Percentiles rank a stretch among this genome's conserved stretches.
These are phyloP conservation scores for Hirtodrosophila cameraria DNA, from an alignment of 2,888 invertebrate genomes.

Conservation along the genomic window DNA sequence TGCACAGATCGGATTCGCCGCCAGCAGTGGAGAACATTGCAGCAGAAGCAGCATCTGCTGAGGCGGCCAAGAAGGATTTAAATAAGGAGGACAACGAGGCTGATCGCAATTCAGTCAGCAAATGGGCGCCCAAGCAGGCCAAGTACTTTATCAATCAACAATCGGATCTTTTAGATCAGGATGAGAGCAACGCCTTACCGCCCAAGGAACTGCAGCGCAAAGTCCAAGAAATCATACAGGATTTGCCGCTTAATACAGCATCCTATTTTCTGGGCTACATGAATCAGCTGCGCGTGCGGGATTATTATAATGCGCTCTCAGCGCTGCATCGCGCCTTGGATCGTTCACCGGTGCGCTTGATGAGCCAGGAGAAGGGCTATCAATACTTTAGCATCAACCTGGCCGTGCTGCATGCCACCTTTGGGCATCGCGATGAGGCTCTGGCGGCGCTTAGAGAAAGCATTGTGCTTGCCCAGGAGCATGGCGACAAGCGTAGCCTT, in stretches of 20 bases:
- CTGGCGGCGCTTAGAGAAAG: slow-evolving; percentile 93
- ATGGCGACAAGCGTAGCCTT: slow-evolving; percentile 92
- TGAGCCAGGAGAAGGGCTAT: slow-evolving; percentile 91
- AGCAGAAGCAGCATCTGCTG: neutral
- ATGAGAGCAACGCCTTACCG: slow-evolving; percentile 91
- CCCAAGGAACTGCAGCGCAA: slow-evolving; percentile 90
- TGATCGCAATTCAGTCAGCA: slow-evolving; percentile 85
- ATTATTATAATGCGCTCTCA: slow-evolving; percentile 87
- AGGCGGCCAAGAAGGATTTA: slow-evolving; percentile 4
- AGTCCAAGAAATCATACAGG: slow-evolving; percentile 83
- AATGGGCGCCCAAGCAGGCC: slow-evolving; percentile 94
- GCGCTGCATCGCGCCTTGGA: slow-evolving; percentile 87
- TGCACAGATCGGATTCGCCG: slow-evolving; percentile 50
- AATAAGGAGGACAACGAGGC: slow-evolving; percentile 21
- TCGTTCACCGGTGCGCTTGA: slow-evolving; percentile 88
- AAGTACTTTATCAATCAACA: slow-evolving; percentile 95
- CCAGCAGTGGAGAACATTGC: slow-evolving; percentile 1
- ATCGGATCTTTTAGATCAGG: slow-evolving; percentile 91
- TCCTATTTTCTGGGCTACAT: slow-evolving; percentile 94
- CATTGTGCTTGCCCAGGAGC: slow-evolving; percentile 93
- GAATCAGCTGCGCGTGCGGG: slow-evolving; percentile 93
- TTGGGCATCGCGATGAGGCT: slow-evolving; percentile 90
- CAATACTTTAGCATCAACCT: slow-evolving; percentile 96
- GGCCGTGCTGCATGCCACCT: slow-evolving; percentile 94
- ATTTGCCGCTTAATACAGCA: slow-evolving; percentile 82